Base-by-base conservation (phyloP, 2,113 vertebrate species). In the Hippocampus comes region DNA sequence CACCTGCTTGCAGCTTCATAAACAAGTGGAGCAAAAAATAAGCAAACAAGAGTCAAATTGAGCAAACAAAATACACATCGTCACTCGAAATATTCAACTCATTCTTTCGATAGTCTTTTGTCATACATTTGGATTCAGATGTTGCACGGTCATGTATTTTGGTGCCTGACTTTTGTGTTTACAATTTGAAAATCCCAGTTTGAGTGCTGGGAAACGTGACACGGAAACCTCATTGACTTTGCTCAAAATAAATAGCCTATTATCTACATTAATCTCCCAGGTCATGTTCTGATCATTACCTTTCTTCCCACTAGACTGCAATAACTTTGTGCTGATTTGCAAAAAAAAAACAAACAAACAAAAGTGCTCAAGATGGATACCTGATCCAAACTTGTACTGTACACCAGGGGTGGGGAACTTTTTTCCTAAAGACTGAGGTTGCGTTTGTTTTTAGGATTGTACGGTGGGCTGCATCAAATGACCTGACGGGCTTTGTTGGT, bases 1-100 rank as follows among this genome's bases (percentile, higher is more conserved):
- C 74, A 77, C 66, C 74, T 80, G 71, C 89, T 84, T 78, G 74
- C 85, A 90, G 85, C 84, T 88, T 87, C 65, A 81, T 86, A 87
- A 76, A 90, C 74, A 86, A 74, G 80, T 67, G 72, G 80, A 89
- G 42, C 77, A 59, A 76, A 86, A 76, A 86, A 70, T 78, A 85
- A 82, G 63, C 75, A 81, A 57, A 73, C 67, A 82, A 84, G 77
- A 85, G 74, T 78, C 79, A 68, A 11, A 6, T 3, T 8, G 8
- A 59, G 71, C 30, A 43, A 57, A 77, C 59, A 83, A 66, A 49
- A 18, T 2, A 61, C 76, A 68, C 67, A 51, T 63, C 53, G 56
- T n/a, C 1, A 38, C 55, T 69, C 57, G 30, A 68, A 71, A 71
- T 23, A 23, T 51, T 71, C 1, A 5, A 71, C 25, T 72, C 15